Conservation (phyloP, 2,113 vertebrate species). For the Neotoma lepida region DNA sequence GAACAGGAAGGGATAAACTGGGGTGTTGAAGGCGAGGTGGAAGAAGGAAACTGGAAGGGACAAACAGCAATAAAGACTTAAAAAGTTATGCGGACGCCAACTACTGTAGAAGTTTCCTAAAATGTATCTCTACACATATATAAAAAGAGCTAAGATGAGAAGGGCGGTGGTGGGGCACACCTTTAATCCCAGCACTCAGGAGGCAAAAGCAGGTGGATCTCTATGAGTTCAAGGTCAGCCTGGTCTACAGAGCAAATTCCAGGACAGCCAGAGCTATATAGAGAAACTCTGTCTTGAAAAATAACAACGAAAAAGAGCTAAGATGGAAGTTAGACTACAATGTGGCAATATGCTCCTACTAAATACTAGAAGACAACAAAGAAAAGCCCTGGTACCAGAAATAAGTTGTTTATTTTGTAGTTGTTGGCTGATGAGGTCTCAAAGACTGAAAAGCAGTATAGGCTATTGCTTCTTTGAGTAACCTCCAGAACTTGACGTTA, state of each 20-base stretch:
- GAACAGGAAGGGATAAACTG: background rate
- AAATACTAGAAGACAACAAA: background rate
- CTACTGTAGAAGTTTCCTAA: background rate
- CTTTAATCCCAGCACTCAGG: background rate
- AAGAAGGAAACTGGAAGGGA: background rate
- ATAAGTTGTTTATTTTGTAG: background rate
- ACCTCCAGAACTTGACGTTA: background rate
- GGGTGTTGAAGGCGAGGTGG: background rate
- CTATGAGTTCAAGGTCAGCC: background rate
- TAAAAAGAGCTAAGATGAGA: background rate
- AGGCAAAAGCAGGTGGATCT: background rate
- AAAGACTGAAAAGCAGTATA: background rate
- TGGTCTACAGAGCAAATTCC: background rate
- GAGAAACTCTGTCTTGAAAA: too few relatives aligned
- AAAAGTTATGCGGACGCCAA: background rate
- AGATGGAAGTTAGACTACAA: too few relatives aligned
- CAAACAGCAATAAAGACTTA: background rate
- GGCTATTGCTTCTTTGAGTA: background rate
- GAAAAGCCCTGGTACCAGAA: background rate
- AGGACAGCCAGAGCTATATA: too few relatives aligned
- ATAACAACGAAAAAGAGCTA: too few relatives aligned
- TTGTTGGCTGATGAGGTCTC: background rate
- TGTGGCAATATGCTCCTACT: too few relatives aligned
- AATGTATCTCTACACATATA: background rate
- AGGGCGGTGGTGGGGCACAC: background rate